Evolutionary conservation across 2,797 vertebrate genomes (phyloP), one percentile per base, ranked within the genome.

Genomic region (Mus caroli): DNA sequence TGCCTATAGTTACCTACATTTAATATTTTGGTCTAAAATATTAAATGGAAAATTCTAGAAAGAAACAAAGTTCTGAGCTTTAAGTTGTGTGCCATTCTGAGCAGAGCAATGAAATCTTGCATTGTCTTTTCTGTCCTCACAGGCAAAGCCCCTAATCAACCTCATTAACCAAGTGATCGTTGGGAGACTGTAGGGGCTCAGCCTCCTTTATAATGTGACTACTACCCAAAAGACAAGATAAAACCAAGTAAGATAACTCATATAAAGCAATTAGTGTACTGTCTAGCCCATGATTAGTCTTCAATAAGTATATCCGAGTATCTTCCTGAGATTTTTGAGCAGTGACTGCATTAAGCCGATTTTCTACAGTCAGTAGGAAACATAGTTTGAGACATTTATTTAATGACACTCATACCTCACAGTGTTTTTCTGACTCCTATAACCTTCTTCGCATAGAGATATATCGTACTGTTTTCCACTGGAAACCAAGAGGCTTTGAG

Each of bases 181-280:
- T 1, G 26, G 71, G 28, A 92, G 50, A 40, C 11, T 85, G 6
- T 67, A 31, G 73, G 6, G 17, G 56, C 22, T 95, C 12, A 14
- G 5, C 67, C 3, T 79, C 12, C 34, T 73, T 75, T 67, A 46
- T 76, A 67, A 80, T 75, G 46, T 17, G 58, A n/a, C 56, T 71
- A 24, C 50, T 54, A 82, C 46, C 46, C 85, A 56, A 46, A 86
- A 88, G 77, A 92, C 22, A 67, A 88, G 62, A 95, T 76, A 73
- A 92, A 69, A 90, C 83, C 77, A 86, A 92, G 75, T 80, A 20
- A 87, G 60, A 86, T 90, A 78, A 86, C 58, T 73, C 34, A 34
- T 28, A 3, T 88, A 78, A 92, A 92, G 80, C 43, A 88, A 85
- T 79, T 67, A 88, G 67, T 20, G 11, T 64, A 77, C 75, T 54